Evolutionary conservation across 2,888 invertebrate genomes (phyloP).

Genomic region (Cryptus viduatorius): DNA sequence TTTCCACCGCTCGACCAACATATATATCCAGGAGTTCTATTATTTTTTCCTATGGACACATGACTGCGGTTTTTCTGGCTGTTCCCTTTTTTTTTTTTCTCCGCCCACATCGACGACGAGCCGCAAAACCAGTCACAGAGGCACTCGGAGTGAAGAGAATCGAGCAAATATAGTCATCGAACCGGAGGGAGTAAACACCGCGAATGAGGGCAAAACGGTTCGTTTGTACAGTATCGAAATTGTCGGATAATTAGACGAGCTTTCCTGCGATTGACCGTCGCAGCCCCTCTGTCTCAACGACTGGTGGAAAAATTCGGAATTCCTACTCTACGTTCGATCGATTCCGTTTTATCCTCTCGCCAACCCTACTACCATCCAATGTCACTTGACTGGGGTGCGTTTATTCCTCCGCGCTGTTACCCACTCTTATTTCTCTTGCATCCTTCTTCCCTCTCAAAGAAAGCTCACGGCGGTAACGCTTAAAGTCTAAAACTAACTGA

Average conservation of each 20-base stretch:
- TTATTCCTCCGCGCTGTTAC: not conserved
- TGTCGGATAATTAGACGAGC: slow-evolving; percentile 54
- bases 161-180: slow-evolving; percentile 30
- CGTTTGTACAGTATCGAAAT: slow-evolving; percentile 53
- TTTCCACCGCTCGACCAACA: slow-evolving; percentile 55
- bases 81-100: slow-evolving; percentile 37
- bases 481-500: slow-evolving; percentile 12
- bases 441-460: not conserved
- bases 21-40: slow-evolving; percentile 41
- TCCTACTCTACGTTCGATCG: not conserved
- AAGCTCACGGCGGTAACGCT: slow-evolving; percentile 17
- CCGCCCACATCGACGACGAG: slow-evolving; percentile 28
- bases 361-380: slow-evolving; percentile 22
- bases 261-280: slow-evolving; percentile 22
- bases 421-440: not conserved
- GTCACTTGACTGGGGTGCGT: slow-evolving; percentile 48
- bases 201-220: slow-evolving; percentile 8
- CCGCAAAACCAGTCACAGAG: slow-evolving; percentile 3
- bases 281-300: not conserved
- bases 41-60: slow-evolving; percentile 43
- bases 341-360: not conserved
- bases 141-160: slow-evolving; percentile 9
- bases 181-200: slow-evolving; percentile 29
- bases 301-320: not conserved
- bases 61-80: slow-evolving; percentile 30